Percentiles rank a stretch among this genome's conserved stretches.
phyloP scores from a whole-genome alignment of 2,113 vertebrate genomes.

The Proteles cristata region DNA sequence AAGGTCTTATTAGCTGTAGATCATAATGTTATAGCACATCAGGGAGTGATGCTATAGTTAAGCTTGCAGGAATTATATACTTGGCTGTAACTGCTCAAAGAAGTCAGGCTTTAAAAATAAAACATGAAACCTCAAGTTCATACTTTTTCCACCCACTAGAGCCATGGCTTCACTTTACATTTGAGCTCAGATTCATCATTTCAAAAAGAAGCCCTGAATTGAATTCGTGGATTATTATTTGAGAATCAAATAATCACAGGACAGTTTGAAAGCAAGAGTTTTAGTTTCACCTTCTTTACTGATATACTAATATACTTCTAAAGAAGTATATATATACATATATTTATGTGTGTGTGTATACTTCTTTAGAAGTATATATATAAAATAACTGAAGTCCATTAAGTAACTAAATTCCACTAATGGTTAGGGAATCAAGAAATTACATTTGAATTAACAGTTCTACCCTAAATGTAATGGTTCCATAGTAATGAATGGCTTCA shows the following conservation, averaged over 20 bases:
- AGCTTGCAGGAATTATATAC: constrained; percentile 72
- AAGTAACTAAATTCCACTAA: neutral
- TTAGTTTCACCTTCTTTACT: neutral
- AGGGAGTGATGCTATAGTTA: constrained; percentile 37
- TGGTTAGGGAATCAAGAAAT: constrained; percentile 20
- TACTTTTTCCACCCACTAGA: constrained; percentile 2
- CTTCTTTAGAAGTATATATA: no score
- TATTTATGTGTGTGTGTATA: no score
- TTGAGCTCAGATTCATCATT: neutral
- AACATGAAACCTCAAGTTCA: constrained; percentile 64
- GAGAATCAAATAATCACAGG: neutral
- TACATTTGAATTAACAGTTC: neutral
- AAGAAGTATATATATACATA: no score
- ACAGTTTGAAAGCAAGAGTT: neutral
- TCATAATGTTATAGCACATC: constrained; percentile 26
- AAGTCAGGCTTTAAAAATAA: constrained; percentile 51
- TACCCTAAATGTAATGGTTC: neutral
- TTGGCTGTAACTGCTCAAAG: constrained; percentile 55
- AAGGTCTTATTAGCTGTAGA: constrained; percentile 50
- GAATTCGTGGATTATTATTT: neutral
- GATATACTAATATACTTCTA: neutral
- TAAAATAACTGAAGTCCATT: neutral
- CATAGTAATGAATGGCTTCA: neutral
- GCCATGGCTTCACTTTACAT: constrained; percentile 26
- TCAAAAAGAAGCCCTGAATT: neutral